Percentiles rank a stretch among this genome's conserved stretches.
Evolutionary conservation across 1,140 invertebrate species (phyloP).

Genomic region (Hirudo medicinalis): DNA sequence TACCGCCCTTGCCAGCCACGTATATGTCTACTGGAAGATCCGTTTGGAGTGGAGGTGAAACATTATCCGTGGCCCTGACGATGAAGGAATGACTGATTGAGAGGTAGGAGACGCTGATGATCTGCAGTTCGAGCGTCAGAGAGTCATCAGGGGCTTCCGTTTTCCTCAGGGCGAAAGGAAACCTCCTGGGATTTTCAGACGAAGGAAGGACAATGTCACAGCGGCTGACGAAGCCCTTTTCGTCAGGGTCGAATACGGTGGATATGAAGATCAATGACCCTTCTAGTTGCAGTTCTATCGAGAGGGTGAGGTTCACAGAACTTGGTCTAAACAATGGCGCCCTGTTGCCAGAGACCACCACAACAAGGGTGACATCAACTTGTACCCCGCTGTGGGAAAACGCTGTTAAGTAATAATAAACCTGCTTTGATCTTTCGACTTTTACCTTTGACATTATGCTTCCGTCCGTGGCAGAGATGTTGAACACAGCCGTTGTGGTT

Average conservation of each 20-base stretch:
- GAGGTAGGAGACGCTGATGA: background rate
- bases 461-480: background rate
- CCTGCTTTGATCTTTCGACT: slow-evolving; percentile 1
- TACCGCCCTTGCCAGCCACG: background rate
- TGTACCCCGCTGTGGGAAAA: background rate
- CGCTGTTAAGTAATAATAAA: background rate
- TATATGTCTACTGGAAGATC: slow-evolving; percentile 37
- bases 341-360: background rate
- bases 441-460: background rate
- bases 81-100: background rate
- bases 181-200: background rate
- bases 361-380: background rate
- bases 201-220: background rate
- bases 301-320: background rate
- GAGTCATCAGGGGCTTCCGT: background rate
- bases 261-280: background rate
- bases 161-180: slow-evolving; percentile 2
- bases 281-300: background rate
- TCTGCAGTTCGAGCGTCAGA: background rate
- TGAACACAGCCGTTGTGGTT: background rate
- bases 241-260: background rate
- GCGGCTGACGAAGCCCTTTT: background rate
- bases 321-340: slow-evolving; percentile 1
- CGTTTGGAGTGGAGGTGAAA: slow-evolving; percentile 53
- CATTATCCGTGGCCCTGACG: slow-evolving; percentile 65